Evolutionary conservation across 2,797 vertebrate species (phyloP), one percentile per base, ranked within the genome.

Genomic region (Euphonia xanthogaster): DNA sequence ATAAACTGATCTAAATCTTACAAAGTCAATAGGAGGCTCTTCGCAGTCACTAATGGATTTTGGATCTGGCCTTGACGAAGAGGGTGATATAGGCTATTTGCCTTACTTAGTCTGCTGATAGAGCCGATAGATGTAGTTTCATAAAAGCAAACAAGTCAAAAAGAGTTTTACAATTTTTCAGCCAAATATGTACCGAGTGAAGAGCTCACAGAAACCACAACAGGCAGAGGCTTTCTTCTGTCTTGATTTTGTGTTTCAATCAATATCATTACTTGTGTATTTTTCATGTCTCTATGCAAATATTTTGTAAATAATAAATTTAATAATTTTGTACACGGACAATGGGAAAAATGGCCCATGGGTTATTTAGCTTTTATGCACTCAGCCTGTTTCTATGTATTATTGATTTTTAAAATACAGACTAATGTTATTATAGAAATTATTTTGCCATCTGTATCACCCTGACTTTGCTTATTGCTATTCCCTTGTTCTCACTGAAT

Each of bases 351-450:
- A 76, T 55, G 25, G 42, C 73, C 62, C 60, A 66, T 88, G 54
- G 84, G 27, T 92, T 88, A 53, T 84, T 91, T 66, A 63, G 80
- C 61, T 87, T 84, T 94, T 76, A 85, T 88, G 74, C n/a, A 71
- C 37, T 81, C 22, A 33, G n/a, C 13, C 18, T 61, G 16, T 67
- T 89, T 91, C 67, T 63, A 8, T 70, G 24, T 67, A 30, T 71
- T 80, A 90, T 35, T 82, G 76, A 87, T 82, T 88, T 82, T 88
- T 82, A 53, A 76, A 87, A 84, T 40, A 62, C 24, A 88, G 37
- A 61, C 24, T 79, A 63, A 76, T 79, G 27, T 14, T 65, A 71
- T 24, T 57, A 19, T 25, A 50, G 62, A 70, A 67, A 60, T 57
- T 82, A 37, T 84, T 89, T 91, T 93, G 53, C 65, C 45, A 33